Percentiles rank a stretch among this genome's conserved stretches.
phyloP scores from a whole-genome alignment of 2,797 vertebrate species.

The Poecile montanus region DNA sequence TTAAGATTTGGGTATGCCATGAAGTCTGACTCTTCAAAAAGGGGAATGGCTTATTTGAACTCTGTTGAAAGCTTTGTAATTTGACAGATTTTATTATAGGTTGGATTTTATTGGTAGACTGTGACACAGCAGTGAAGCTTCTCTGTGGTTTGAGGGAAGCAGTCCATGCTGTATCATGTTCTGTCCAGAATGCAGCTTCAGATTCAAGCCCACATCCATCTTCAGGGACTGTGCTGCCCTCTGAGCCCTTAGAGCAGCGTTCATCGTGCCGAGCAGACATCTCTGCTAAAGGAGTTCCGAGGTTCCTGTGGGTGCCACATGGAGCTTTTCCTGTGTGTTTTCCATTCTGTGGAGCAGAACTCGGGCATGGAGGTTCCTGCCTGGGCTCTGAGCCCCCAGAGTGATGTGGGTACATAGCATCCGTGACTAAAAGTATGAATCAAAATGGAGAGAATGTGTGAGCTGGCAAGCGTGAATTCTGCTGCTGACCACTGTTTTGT shows the following conservation, averaged over 20 bases:
- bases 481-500: not conserved
- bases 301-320: not conserved
- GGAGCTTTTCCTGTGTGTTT: not conserved
- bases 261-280: fast-evolving
- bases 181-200: not conserved
- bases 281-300: not conserved
- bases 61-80: not conserved
- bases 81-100: not conserved
- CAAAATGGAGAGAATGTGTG: not conserved
- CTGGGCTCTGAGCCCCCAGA: not conserved
- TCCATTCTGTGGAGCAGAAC: not conserved
- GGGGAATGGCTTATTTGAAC: not conserved
- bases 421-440: not conserved
- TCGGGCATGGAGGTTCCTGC: not conserved
- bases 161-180: not conserved
- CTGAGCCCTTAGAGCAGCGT: not conserved
- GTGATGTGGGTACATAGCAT: not conserved
- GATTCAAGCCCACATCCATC: not conserved
- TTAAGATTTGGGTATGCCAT: not conserved
- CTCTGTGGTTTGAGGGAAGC: not conserved
- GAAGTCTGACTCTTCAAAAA: not conserved
- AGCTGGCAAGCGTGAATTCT: not conserved
- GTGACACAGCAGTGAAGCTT: not conserved
- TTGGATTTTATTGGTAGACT: not conserved
- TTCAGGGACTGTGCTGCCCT: not conserved